These are phyloP conservation scores for Synanthedon formicaeformis DNA, from an alignment of 2,888 invertebrate genomes.

Conservation along the genomic window DNA sequence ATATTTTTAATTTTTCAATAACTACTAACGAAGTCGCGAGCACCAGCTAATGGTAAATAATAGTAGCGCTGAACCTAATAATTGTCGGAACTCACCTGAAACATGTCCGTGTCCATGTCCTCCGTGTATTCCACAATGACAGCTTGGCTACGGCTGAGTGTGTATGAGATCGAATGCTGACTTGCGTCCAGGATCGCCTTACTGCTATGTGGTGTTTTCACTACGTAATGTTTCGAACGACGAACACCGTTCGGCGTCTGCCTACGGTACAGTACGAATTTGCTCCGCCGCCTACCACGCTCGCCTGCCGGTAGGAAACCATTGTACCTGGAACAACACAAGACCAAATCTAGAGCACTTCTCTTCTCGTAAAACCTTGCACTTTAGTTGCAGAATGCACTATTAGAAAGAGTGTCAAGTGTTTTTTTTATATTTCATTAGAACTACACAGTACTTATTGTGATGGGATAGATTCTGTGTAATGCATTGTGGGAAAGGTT, in stretches of 20 bases:
- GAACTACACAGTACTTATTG: neutral
- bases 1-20: no score
- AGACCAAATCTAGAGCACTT: neutral
- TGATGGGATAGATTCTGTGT: neutral
- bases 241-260: slow-evolving; percentile 92
- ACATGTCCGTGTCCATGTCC: slow-evolving; percentile 98
- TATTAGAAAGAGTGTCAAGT: neutral
- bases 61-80: no score
- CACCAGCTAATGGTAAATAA: no score
- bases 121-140: slow-evolving; percentile 98
- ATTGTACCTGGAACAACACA: slow-evolving; percentile 80
- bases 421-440: neutral
- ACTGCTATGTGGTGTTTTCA: slow-evolving; percentile 94
- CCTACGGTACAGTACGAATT: slow-evolving; percentile 90
- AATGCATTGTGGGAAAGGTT: slow-evolving; percentile 34
- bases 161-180: slow-evolving; percentile 97
- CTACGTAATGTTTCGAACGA: slow-evolving; percentile 94
- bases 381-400: neutral
- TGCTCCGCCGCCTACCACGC: slow-evolving; percentile 92
- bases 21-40: no score
- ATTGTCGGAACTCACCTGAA: slow-evolving; percentile 79
- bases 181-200: slow-evolving; percentile 94
- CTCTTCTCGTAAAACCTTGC: neutral
- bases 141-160: slow-evolving; percentile 94
- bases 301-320: slow-evolving; percentile 94